Evolutionary conservation across 23 tunicate species (phyloP), one percentile per base, ranked within the genome.

Genomic region (Pegea sp.): DNA sequence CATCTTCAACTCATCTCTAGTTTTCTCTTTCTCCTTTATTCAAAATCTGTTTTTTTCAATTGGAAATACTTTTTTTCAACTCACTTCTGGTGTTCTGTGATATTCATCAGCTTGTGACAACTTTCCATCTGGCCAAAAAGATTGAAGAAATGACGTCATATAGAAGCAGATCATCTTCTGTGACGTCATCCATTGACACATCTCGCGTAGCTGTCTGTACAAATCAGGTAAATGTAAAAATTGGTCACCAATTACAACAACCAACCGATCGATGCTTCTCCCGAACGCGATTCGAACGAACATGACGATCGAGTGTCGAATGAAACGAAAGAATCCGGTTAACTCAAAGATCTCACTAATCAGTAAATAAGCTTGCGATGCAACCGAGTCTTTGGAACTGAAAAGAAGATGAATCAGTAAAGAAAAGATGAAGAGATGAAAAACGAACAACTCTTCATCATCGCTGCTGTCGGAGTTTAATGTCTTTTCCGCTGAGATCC

Each of bases 241-340:
- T 19, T 6, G 55, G 55, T 19, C 22, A 11, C 22, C 21, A 11
- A 7, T 16, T 50, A 11, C 13, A 56, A 56, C 11, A 38, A 18
- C 48, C 26, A 28, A 76, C 81, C 79, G 59, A 64, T 84, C 65
- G 18, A 84, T 84, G 71, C 71, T 84, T 44, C 95, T 61, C 0
- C 95, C 95, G 58, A 84, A 84, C 1, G 95, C 95, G 26, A 84
- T 64, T 42, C 95, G 49, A 30, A 84, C 95, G 48, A 84, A 84
- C 13, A 84, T 52, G 49, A 84, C 68, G 13, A 84, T 38, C 28
- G 78, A 69, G 28, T 72, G 46, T 19, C 95, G 67, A 21, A 84
- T 50, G 55, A 78, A 66, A 3, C 84, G 75, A 58, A 84, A 84
- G 53, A 84, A 33, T n/a, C 95, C 95, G 20, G 65, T 77, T 18